Evolutionary conservation across 2,888 invertebrate genomes (phyloP).

Genomic region (Cerastoderma edule): DNA sequence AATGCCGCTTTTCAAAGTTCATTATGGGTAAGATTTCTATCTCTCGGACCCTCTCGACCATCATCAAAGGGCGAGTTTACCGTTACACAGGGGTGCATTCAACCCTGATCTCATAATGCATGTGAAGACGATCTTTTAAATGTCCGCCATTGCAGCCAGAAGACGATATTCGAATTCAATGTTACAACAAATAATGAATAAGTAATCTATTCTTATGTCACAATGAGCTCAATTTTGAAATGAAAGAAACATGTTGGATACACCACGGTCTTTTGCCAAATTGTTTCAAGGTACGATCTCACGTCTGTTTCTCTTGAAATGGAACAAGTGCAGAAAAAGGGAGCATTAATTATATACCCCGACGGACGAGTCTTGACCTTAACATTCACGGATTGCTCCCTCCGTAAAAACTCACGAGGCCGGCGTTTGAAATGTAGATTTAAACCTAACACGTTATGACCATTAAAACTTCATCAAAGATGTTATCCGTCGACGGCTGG

Average conservation of each 20-base stretch:
- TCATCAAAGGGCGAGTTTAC: constrained; percentile 16
- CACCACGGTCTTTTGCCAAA: too few relatives aligned
- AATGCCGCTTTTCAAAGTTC: constrained; percentile 17
- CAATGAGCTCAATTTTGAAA: too few relatives aligned
- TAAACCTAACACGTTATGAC: constrained; percentile 46
- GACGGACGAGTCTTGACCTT: constrained; percentile 23
- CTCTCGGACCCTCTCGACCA: not conserved
- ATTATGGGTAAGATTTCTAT: constrained; percentile 12
- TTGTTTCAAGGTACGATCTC: too few relatives aligned
- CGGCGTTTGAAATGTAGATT: constrained; percentile 26
- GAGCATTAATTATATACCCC: constrained; percentile 30
- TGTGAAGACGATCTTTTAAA: too few relatives aligned
- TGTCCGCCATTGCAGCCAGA: too few relatives aligned
- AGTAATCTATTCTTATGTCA: too few relatives aligned
- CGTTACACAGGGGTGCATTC: constrained; percentile 26
- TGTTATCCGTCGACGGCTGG: constrained; percentile 44
- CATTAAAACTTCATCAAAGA: constrained; percentile 42
- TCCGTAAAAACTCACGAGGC: too few relatives aligned
- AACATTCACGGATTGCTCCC: too few relatives aligned
- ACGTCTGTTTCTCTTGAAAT: constrained; percentile 1
- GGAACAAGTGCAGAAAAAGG: not conserved
- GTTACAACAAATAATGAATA: too few relatives aligned
- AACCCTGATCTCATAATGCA: too few relatives aligned
- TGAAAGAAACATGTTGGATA: too few relatives aligned
- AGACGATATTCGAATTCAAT: too few relatives aligned